Conservation (phyloP, 2,888 invertebrate species). For the Fragum fragum region DNA sequence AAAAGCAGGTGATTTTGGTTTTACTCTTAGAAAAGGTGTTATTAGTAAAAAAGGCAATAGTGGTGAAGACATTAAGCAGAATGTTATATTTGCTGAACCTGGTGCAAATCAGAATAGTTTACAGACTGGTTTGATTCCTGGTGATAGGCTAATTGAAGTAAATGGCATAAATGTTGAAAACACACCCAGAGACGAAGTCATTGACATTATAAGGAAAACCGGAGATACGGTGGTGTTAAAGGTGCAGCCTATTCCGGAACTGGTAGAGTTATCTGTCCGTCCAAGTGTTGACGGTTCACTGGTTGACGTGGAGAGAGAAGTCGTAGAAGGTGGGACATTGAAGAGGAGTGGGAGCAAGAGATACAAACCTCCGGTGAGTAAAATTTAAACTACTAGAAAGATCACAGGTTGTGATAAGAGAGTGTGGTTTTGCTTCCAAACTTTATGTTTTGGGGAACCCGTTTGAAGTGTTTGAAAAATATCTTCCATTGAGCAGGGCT, state of each 20-base stretch:
- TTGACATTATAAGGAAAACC: constrained; percentile 92
- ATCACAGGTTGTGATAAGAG: too few relatives aligned
- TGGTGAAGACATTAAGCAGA: constrained; percentile 89
- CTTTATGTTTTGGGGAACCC: too few relatives aligned
- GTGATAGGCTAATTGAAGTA: constrained; percentile 96
- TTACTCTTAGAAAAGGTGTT: constrained; percentile 95
- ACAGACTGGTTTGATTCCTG: constrained; percentile 96
- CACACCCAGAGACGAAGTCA: constrained; percentile 95
- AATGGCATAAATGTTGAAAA: constrained; percentile 95
- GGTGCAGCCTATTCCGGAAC: constrained; percentile 97
- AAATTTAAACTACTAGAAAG: too few relatives aligned
- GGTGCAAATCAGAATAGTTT: constrained; percentile 90
- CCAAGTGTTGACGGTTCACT: constrained; percentile 91
- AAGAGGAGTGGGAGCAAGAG: constrained; percentile 91
- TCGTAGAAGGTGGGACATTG: constrained; percentile 92
- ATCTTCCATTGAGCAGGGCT: too few relatives aligned
- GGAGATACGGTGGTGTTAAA: constrained; percentile 90
- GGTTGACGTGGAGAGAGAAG: constrained; percentile 90
- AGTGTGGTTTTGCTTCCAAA: too few relatives aligned
- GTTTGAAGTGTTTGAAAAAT: too few relatives aligned
- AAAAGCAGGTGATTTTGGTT: constrained; percentile 97
- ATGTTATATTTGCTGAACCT: constrained; percentile 96
- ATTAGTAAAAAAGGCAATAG: constrained; percentile 88
- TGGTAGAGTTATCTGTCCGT: constrained; percentile 95
- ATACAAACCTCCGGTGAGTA: constrained; percentile 81